Base-by-base conservation (phyloP, 1,140 invertebrate species). In the Drosophila jambulina region DNA sequence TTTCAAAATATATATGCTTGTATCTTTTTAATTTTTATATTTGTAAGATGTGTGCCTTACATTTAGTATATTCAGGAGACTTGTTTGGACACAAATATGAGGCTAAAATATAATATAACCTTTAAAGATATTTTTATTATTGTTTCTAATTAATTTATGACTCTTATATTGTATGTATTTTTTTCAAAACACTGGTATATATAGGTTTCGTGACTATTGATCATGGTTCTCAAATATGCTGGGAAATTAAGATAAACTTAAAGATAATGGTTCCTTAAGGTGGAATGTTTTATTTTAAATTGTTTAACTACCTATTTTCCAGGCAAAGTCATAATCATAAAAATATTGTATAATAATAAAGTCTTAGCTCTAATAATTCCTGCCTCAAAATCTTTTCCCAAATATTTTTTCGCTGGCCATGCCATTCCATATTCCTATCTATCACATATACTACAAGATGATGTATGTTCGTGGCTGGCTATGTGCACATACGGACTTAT, bases 391-490 rank as follows among this genome's bases (percentile, higher is more conserved):
- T 23, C 10, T 32, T 17, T 19, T 9, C 46, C 1, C 17, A 21
- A 65, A 65, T 40, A 59, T n/a, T 42, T 54, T 48, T 49, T 43
- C 27, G 38, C 79, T 75, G 56, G 29, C 40, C 62, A 49, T 53
- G 48, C 51, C 34, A 7, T 38, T 56, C 53, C 34, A 56, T 38
- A 56, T 25, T 54, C 4, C 38, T 72, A 51, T 72, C 36, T 36
- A 72, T 59, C 70, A 72, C 23, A 64, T 58, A 49, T 23, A 23
- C 45, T 32, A 46, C 1, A 4, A 0, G 8, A 17, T 62, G 48
- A 75, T 75, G 45, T 38, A 60, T 40, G 46, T 42, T 71, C 29
- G 53, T 56, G 51, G 23, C 25, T 15, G 23, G 29, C 25, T 21
- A 34, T 36, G 56, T 38, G 36, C 36, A 62, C 32, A 56, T 61